Conservation (phyloP, 2,113 vertebrate genomes). For the Sinocyclocheilus rhinocerous region DNA sequence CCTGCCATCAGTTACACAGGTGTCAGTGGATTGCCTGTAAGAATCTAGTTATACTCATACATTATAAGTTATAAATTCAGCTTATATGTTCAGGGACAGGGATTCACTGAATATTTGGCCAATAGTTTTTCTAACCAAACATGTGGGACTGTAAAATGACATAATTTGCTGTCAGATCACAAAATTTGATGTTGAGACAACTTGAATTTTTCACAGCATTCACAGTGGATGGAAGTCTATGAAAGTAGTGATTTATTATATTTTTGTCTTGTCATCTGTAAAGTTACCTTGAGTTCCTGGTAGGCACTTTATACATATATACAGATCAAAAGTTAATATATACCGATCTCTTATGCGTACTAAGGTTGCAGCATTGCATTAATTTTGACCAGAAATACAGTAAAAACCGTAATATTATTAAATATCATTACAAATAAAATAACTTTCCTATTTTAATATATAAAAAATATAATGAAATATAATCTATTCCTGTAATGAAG, state of each 20-base stretch:
- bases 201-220: neutral
- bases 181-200: neutral
- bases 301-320: neutral
- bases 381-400: too few species aligned
- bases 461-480: too few species aligned
- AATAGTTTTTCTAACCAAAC: neutral
- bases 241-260: neutral
- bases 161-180: neutral
- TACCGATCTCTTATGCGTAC: too few species aligned
- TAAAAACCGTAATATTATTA: too few species aligned
- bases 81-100: neutral
- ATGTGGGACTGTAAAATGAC: neutral
- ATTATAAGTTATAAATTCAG: too few species aligned
- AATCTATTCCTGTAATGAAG: too few species aligned
- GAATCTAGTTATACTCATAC: constrained; percentile 21
- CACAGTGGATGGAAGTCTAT: neutral
- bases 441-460: too few species aligned
- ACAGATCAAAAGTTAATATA: too few species aligned
- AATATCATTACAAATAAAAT: too few species aligned
- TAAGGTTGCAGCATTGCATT: too few species aligned
- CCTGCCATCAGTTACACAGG: constrained; percentile 83
- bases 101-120: neutral
- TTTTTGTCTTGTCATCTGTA: neutral
- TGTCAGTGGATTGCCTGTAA: constrained; percentile 84
- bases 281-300: neutral